phyloP scores from a whole-genome alignment of 2,797 vertebrate genomes.

The Hozukius guyotensis region DNA sequence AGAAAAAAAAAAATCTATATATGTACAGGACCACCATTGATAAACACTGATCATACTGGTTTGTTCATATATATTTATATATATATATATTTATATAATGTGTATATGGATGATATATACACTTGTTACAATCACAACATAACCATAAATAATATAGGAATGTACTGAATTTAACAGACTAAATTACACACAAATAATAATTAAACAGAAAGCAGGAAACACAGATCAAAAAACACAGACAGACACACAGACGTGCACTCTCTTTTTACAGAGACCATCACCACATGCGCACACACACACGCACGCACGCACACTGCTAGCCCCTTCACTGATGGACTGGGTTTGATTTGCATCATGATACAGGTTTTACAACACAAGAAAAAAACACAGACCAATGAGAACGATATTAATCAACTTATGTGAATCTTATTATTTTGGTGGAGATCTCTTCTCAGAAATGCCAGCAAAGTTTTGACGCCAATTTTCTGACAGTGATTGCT shows the following conservation, averaged over 20 bases:
- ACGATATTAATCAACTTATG: neutral
- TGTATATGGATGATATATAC: slow-evolving; percentile 81
- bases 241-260: slow-evolving; percentile 1
- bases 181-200: slow-evolving; percentile 72
- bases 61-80: slow-evolving; percentile 70
- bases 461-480: neutral
- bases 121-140: slow-evolving; percentile 80
- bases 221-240: slow-evolving; percentile 26
- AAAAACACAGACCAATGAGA: neutral
- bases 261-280: neutral
- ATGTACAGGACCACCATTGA: slow-evolving; percentile 77
- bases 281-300: neutral
- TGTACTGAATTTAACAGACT: slow-evolving; percentile 78
- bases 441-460: neutral
- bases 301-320: neutral
- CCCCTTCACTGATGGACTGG: slow-evolving; percentile 23
- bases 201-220: slow-evolving; percentile 54
- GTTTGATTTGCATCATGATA: slow-evolving; percentile 30
- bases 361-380: slow-evolving; percentile 27
- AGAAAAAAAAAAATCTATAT: slow-evolving; percentile 46
- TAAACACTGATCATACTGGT: slow-evolving; percentile 74
- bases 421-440: neutral
- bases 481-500: neutral
- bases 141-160: slow-evolving; percentile 87
- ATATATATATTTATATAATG: slow-evolving; percentile 73